Percentiles rank a stretch among this genome's conserved stretches.
These are phyloP conservation scores for Ennomos fuscantarius DNA, from an alignment of 2,888 invertebrate genomes.

Conservation along the genomic window DNA sequence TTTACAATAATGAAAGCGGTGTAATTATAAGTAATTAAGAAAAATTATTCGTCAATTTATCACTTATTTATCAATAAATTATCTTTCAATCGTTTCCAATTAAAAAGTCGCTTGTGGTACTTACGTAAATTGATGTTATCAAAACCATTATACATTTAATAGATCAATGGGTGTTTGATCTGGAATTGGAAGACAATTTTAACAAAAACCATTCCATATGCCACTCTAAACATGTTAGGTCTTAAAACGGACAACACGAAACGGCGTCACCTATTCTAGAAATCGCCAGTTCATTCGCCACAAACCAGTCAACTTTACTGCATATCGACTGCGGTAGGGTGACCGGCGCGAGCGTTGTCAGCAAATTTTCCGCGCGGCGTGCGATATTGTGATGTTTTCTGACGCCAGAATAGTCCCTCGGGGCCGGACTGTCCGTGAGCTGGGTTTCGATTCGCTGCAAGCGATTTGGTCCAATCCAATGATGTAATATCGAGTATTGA, in stretches of 20 bases:
- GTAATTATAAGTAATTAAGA: too few species aligned
- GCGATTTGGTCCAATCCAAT: constrained; percentile 39
- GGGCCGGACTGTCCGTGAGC: constrained; percentile 36
- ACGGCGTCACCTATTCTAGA: constrained; percentile 18
- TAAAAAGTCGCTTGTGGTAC: too few species aligned
- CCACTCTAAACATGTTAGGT: too few species aligned
- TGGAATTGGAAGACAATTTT: too few species aligned
- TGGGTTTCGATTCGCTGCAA: constrained; percentile 35
- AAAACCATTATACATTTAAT: too few species aligned
- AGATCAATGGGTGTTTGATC: too few species aligned
- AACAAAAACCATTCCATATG: too few species aligned
- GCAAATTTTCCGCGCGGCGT: constrained; percentile 43
- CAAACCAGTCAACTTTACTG: constrained; percentile 56
- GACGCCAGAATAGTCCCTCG: constrained; percentile 39
- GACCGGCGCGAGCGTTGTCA: constrained; percentile 37
- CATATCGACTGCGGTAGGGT: constrained; percentile 50
- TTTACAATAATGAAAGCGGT: too few species aligned
- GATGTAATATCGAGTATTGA: constrained; percentile 36
- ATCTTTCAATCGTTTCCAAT: too few species aligned
- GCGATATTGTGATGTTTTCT: constrained; percentile 43
- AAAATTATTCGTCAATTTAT: too few species aligned
- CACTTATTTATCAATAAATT: background rate
- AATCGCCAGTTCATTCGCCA: constrained; percentile 32
- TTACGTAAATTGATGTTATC: too few species aligned
- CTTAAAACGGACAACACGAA: constrained; percentile 16